Conservation (phyloP, 2,888 invertebrate genomes). For the Phymatocera aterrima region DNA sequence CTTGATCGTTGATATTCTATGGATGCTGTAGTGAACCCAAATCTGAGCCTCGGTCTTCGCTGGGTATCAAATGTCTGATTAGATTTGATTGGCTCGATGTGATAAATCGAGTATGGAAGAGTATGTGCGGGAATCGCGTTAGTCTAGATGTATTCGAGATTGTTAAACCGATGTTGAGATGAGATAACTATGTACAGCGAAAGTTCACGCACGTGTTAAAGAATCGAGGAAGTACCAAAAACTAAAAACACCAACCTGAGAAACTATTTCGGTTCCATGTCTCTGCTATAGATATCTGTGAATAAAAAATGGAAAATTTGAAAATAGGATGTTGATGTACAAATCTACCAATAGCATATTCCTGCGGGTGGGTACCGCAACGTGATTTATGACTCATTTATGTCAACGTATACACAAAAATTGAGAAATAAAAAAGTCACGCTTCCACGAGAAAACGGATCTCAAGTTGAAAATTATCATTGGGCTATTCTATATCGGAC, state of each 20-base stretch:
- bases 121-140: not conserved
- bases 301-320: no score
- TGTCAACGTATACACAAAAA: no score
- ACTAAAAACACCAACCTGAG: no score
- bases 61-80: slow-evolving; percentile 24
- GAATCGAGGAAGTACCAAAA: no score
- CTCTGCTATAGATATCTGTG: no score
- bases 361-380: no score
- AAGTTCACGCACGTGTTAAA: not conserved
- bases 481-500: not conserved
- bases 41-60: slow-evolving; percentile 4
- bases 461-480: slow-evolving; percentile 22
- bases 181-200: not conserved
- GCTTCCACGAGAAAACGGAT: not conserved
- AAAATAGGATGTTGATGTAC: not conserved
- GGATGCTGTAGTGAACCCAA: no score
- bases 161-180: not conserved
- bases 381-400: no score
- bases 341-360: no score
- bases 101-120: slow-evolving; percentile 24
- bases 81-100: not conserved
- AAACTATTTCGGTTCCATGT: not conserved
- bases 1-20: not conserved
- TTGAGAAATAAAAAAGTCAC: not conserved
- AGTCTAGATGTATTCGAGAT: not conserved